Evolutionary conservation across 2,113 vertebrate species (phyloP), one percentile per base, ranked within the genome.

Genomic region (Podilymbus podiceps): DNA sequence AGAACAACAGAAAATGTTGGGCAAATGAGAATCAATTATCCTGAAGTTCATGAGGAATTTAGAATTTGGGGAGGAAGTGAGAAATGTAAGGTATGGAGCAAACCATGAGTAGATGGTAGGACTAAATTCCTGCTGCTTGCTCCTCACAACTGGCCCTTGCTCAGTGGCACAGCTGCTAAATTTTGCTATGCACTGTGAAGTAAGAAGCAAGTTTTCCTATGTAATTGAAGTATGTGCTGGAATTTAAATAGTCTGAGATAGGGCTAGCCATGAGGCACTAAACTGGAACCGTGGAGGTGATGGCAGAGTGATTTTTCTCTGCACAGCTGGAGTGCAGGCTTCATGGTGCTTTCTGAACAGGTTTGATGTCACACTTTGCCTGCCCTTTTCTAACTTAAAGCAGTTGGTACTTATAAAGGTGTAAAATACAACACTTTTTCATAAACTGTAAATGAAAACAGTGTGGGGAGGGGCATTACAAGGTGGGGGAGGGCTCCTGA

Each of bases 231-330:
- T 18, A 19, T 2, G 20, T 89, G 63, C 72, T 85, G 74, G 24
- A 62, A 58, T 68, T 72, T 8, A 22, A 0, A 1, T 46, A 31
- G 31, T n/a, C 23, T 33, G 64, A 52, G 31, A 1, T 7, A 2
- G 28, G 42, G 47, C n/a, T 18, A 13, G 60, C 30, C 35, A n/a
- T n/a, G n/a, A n/a, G n/a, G n/a, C n/a, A n/a, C 17, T 25, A 4
- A 21, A 15, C 8, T 7, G 27, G 17, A 35, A 7, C 47, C 1
- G 0, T 1, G 10, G 5, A 40, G 64, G 13, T 72, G 52, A 12
- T 9, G 24, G 76, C 59, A 47, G 59, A 46, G 30, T 8, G 33
- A 38, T 22, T n/a, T n/a, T 35, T 17, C 25, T 44, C 22, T 25
- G 38, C 25, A 8, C 9, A 42, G 78, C 42, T 79, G 49, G 24